These are phyloP conservation scores for Myopa testacea DNA, from an alignment of 2,888 invertebrate species.

Conservation along the genomic window DNA sequence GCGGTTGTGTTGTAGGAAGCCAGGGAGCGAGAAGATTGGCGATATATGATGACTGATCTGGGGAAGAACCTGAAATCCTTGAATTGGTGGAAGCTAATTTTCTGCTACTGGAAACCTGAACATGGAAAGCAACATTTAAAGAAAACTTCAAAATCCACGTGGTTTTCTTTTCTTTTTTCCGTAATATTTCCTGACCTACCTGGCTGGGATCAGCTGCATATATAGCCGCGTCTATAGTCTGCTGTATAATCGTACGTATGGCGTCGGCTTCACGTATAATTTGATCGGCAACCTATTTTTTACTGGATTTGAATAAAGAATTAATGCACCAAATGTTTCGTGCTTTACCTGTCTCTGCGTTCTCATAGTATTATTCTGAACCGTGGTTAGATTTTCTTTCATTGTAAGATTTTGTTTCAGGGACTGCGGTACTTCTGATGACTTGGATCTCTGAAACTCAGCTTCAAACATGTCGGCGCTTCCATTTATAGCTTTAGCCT, in stretches of 20 bases:
- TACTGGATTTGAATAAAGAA: not conserved
- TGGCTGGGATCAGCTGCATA: constrained; percentile 52
- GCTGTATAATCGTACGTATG: constrained; percentile 54
- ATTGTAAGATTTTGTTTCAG: not conserved
- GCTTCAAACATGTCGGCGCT: not conserved
- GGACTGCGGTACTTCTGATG: not conserved
- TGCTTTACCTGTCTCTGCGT: not conserved
- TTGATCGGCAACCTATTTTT: constrained; percentile 46
- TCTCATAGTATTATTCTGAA: not conserved
- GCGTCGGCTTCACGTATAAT: constrained; percentile 55
- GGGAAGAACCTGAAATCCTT: not conserved
- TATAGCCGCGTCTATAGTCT: constrained; percentile 53
- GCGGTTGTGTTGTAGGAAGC: not conserved
- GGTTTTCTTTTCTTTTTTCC: no score
- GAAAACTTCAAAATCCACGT: no score
- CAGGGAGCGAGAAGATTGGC: not conserved
- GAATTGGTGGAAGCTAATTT: not conserved
- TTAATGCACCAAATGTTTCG: no score
- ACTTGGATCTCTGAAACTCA: not conserved
- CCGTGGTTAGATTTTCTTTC: not conserved
- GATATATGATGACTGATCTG: constrained; percentile 2
- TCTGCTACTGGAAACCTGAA: not conserved
- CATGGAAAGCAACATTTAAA: not conserved
- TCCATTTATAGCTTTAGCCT: not conserved
- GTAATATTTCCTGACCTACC: constrained; percentile 46